These are phyloP conservation scores for Endotricha flammealis DNA, from an alignment of 2,888 invertebrate genomes.

Conservation along the genomic window DNA sequence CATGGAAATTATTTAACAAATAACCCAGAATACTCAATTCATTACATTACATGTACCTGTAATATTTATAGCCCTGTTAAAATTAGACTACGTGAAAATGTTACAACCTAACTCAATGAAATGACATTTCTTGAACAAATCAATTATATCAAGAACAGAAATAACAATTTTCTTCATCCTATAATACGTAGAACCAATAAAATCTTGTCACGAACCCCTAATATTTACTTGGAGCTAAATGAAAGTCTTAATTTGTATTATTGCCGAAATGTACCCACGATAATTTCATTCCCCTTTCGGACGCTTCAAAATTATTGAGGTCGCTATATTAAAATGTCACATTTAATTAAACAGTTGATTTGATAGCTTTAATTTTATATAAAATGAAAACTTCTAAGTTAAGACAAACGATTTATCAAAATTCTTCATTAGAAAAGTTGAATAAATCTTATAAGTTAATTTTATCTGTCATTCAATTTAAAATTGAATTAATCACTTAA, in stretches of 20 bases:
- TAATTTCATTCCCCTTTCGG: constrained; percentile 4
- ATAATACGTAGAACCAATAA: neutral
- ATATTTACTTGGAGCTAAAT: constrained; percentile 12
- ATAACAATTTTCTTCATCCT: neutral
- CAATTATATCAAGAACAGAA: no score
- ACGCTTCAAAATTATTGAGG: constrained; percentile 6
- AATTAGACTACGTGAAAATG: no score
- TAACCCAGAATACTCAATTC: no score
- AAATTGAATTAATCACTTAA: no score
- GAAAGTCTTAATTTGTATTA: constrained; percentile 12
- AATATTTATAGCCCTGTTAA: no score
- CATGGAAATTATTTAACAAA: no score
- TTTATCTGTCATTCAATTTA: no score
- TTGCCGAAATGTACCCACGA: constrained; percentile 5
- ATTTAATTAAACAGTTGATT: constrained; percentile 5
- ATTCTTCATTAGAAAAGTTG: no score
- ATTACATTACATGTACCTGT: no score
- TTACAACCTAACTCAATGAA: no score
- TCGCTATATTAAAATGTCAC: constrained; percentile 7
- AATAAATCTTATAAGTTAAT: no score
- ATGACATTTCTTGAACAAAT: no score
- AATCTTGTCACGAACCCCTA: constrained; percentile 1
- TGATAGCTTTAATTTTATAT: neutral
- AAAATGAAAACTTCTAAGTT: neutral
- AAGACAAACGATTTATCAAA: neutral